Percentiles rank a stretch among this genome's conserved stretches.
These are phyloP conservation scores for Lordiphosa mommai DNA, from an alignment of 1,140 invertebrate species.

Conservation along the genomic window DNA sequence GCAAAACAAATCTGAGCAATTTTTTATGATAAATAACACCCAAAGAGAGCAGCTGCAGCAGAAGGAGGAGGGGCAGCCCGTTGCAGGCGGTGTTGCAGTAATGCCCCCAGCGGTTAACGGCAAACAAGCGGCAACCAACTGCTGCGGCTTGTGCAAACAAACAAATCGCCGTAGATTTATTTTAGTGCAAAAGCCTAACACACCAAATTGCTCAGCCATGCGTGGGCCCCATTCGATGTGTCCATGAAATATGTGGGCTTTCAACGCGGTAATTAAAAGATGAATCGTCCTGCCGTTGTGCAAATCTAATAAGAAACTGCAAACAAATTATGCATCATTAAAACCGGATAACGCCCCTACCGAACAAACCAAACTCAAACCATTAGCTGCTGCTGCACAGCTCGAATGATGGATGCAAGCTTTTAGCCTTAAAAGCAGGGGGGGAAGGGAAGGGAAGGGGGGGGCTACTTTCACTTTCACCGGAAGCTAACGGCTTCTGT, in stretches of 20 bases:
- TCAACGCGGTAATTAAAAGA: conserved; percentile 79
- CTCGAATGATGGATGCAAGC: conserved; percentile 74
- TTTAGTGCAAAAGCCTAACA: conserved; percentile 71
- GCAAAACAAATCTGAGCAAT: conserved; percentile 76
- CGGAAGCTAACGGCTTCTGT: conserved; percentile 8
- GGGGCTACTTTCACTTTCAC: not conserved
- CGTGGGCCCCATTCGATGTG: conserved; percentile 36
- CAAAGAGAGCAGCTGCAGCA: conserved; percentile 7
- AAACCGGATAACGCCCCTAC: conserved; percentile 74
- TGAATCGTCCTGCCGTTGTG: conserved; percentile 68
- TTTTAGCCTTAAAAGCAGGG: conserved; percentile 51
- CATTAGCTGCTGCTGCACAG: too few species aligned
- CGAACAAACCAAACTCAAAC: conserved; percentile 35
- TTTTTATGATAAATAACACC: conserved; percentile 78
- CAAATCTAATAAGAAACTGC: conserved; percentile 46
- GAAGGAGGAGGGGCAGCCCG: conserved; percentile 3
- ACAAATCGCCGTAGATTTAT: conserved; percentile 74
- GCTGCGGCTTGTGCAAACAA: conserved; percentile 69
- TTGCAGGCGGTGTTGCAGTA: conserved; percentile 55
- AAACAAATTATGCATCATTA: conserved; percentile 76
- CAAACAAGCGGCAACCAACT: conserved; percentile 24
- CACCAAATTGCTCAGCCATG: conserved; percentile 63
- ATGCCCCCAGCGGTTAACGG: conserved; percentile 59
- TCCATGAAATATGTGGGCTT: conserved; percentile 64
- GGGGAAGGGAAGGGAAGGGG: not conserved